Base-by-base conservation (phyloP, 2,113 vertebrate genomes). In the Regulus satrapa region DNA sequence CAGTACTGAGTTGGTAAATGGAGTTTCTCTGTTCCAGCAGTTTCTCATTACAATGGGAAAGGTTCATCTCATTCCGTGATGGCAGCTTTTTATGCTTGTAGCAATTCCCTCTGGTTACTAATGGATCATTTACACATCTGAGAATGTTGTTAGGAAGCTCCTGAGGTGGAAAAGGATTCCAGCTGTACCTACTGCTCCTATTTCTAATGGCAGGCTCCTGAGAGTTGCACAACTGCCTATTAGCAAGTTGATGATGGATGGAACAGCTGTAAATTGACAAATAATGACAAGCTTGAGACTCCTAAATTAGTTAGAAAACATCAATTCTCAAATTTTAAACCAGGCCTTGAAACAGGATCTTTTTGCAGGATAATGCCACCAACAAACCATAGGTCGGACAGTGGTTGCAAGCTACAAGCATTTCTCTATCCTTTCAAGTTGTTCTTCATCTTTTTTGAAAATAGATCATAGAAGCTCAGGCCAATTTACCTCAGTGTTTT, bases 101-200 rank as follows among this genome's bases (percentile, higher is more conserved):
- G 90, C 66, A 95, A 96, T 97, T 96, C 97, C 94, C 96, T 79
- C 32, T 59, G 94, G 97, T 96, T 96, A 71, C 96, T 97, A 95
- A 98, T 97, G 97, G 96, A 97, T 97, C 96, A 94, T 96, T 98
- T 97, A 97, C 97, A 98, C 97, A 98, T 98, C 97, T 98, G 97
- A 98, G 95, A 97, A 97, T 93, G 96, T 86, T 94, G 97, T 97
- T 98, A 97, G 95, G 97, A 96, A 97, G 95, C 94, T 97, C 94
- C 96, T 96, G 97, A 98, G 94, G 87, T 97, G 92, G 72, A 97
- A 97, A 81, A 87, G 26, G 88, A 98, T 91, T 97, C 96, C 97
- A 97, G 92, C 96, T 98, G 92, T 94, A 98, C 94, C 91, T 95
- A 92, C 86, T 91, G 77, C 96, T 98, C 89, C 85, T 90, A 91